Evolutionary conservation across 2,888 invertebrate genomes (phyloP), one percentile per base, ranked within the genome.

Genomic region (Graphium colonna): DNA sequence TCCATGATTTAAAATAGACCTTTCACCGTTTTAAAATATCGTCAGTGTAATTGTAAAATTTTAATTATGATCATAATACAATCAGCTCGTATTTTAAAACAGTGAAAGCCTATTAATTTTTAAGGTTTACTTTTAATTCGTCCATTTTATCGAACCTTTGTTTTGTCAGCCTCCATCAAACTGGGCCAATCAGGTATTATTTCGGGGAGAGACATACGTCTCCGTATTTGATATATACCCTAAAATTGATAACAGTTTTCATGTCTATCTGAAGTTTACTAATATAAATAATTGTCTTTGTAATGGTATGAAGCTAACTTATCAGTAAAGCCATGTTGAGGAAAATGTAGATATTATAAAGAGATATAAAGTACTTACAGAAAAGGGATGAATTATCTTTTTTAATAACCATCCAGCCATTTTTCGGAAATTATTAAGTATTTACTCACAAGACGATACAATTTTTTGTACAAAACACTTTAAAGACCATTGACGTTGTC

Each of bases 131-230:
- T 75, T 85, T 87, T 81, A n/a, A 79, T 64, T 63, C 62, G 58
- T 75, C 73, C 74, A 73, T 77, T 82, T 88, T 79, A 91, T 86
- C 93, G 91, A 93, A 93, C 93, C 93, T 93, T 93, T 84, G 88
- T 86, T 90, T 91, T 92, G 80, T 90, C 91, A 88, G 90, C 84
- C 83, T 91, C 91, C 85, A 91, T 86, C 84, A 95, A 92, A 71
- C 81, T 92, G 75, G 95, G 95, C 94, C 95, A 95, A 90, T 95
- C 95, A 73, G 93, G 93, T 82, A 95, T 93, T 78, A 95, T 82
- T 90, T 93, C 93, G 77, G 90, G 90, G 65, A 93, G 90, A 86
- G 92, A 92, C 88, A 92, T 92, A 70, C 92, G 91, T 89, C 93
- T 92, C 86, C 90, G 90, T 84, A 92, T 92, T 76, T 92, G 90